These are phyloP conservation scores for Oreochromis niloticus DNA, from an alignment of 2,113 vertebrate genomes.

Conservation along the genomic window DNA sequence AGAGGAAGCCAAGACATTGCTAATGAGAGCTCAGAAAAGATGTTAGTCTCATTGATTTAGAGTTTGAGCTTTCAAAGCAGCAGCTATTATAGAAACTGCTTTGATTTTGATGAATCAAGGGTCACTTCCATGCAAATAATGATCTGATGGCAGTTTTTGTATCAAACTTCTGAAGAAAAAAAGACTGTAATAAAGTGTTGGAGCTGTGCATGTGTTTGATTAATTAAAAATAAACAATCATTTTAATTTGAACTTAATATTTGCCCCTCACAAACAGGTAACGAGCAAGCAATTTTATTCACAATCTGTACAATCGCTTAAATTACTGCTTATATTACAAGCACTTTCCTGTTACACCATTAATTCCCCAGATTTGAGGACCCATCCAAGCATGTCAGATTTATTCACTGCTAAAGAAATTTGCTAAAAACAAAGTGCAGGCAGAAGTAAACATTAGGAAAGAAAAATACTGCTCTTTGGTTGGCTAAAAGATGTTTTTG, in stretches of 20 bases:
- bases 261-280: neutral
- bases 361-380: neutral
- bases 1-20: neutral
- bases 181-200: neutral
- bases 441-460: neutral
- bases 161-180: neutral
- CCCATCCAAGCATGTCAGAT: neutral
- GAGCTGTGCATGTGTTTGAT: neutral
- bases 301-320: neutral
- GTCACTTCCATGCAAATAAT: neutral
- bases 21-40: neutral
- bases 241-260: neutral
- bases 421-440: constrained; percentile 40
- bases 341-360: neutral
- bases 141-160: neutral
- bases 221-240: neutral
- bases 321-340: constrained; percentile 2
- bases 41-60: neutral
- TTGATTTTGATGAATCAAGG: neutral
- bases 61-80: neutral
- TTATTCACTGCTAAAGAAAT: neutral
- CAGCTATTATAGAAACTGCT: neutral
- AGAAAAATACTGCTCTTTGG: neutral
- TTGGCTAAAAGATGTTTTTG: neutral
- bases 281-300: neutral